Evolutionary conservation across 2,797 vertebrate species (phyloP), one percentile per base, ranked within the genome.

Genomic region (Setipinna tenuifilis): DNA sequence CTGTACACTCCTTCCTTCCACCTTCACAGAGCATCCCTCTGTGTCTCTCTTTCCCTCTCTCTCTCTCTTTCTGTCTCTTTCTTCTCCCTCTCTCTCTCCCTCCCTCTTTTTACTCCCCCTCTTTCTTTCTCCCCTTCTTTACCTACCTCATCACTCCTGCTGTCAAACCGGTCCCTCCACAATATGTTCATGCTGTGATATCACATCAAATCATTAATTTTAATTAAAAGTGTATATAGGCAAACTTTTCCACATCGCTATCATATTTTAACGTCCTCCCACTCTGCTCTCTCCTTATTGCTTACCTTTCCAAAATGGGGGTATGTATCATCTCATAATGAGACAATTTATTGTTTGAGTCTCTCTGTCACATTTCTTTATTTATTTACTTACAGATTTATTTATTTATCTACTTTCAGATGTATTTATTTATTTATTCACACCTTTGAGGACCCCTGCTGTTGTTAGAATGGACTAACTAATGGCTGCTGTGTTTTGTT

Each of bases 321-420:
- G 95, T 96, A 96, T 91, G 95, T 96, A 95, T 91, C 91, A 91
- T 28, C 86, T 46, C 86, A 28, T 23, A 54, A 59, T 82, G 57
- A 83, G 59, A 31, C n/a, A 46, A 23, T 46, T 23, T 9, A 6
- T 35, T 54, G 50, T 54, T 54, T 9, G 9, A 9, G 14, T 2
- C 12, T 85, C 2, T 84, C 83, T 62, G 21, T 87, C n/a, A 86
- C 83, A 41, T 25, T 86, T 9, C 1, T 0, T 11, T 65, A 28
- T 65, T 25, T 10, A 25, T 35, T 31, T 71, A 68, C 23, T 16
- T 41, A 75, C 16, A 68, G 0, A 6, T 41, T 19, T 75, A 1
- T 35, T 78, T 41, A 25, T 71, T 12, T 48, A 48, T 48, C 10
- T 48, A 10, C 50, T 54, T 54, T 54, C 50, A 4, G 46, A 48